Evolutionary conservation across 2,888 invertebrate species (phyloP), one percentile per base, ranked within the genome.

Genomic region (Eristalinus sepulchralis): DNA sequence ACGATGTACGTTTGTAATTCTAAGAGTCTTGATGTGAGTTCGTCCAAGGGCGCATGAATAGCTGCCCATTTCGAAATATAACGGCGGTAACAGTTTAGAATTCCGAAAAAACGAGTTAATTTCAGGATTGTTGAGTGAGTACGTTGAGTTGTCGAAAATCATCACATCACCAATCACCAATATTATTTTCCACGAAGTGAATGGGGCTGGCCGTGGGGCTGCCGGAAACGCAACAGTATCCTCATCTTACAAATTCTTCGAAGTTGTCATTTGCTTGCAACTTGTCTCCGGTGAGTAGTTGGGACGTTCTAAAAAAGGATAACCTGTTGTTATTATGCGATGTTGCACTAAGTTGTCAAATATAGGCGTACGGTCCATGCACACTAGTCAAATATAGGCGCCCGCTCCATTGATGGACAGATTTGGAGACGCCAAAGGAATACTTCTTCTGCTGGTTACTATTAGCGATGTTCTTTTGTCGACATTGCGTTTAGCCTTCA

Each of bases 61-160:
- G 62, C 3, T 2, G 62, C 57, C 9, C 70, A 62, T 13, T 62
- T 70, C 11, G 72, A 57, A 22, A 80, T 34, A 17, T 73, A 78
- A 6, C 75, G 47, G 9, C 82, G 82, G 27, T 86, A 83, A 47
- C 62, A 82, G 57, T 36, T 64, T n/a, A n/a, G n/a, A n/a, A 64
- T 34, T 64, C 64, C 64, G n/a, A 64, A n/a, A 64, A 64, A 64
- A 36, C 64, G 36, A n/a, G n/a, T n/a, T 2, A 63, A 33, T 27
- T 63, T 33, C 13, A 34, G 11, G 27, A 63, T 55, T 0, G 20
- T 24, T 57, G 57, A 39, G n/a, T 39, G 6, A n/a, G 39, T 17
- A 13, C 39, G 11, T 62, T 62, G 17, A 64, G 33, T 20, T 8
- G 39, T 6, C 24, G 24, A 20, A 20, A 64, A 20, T 64, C 39